Percentiles rank a stretch among this genome's conserved stretches.
Conservation (phyloP, 2,888 invertebrate genomes). For the Axea sp. region DNA sequence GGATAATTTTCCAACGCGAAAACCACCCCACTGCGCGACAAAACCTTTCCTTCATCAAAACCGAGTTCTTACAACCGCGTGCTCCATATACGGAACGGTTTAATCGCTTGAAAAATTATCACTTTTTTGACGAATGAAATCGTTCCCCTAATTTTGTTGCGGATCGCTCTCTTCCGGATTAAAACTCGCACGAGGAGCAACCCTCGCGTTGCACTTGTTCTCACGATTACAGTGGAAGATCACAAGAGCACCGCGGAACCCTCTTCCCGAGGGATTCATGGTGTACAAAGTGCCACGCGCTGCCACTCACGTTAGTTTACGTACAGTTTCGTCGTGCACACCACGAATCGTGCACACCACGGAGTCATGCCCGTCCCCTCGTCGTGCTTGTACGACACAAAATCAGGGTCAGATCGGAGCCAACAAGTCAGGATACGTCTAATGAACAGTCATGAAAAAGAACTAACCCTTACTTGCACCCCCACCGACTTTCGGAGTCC, state of each 20-base stretch:
- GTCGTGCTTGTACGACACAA: constrained; percentile 50
- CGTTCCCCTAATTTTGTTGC: constrained; percentile 18
- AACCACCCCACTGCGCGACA: too few species aligned
- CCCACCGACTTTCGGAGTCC: too few species aligned
- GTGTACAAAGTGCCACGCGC: constrained; percentile 61
- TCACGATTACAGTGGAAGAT: constrained; percentile 63
- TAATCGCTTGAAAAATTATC: background rate
- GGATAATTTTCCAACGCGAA: too few species aligned
- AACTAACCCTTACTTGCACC: constrained; percentile 15
- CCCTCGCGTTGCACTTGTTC: constrained; percentile 62
- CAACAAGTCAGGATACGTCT: constrained; percentile 43
- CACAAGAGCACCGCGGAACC: constrained; percentile 45
- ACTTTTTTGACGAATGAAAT: constrained; percentile 6
- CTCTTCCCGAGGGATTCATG: constrained; percentile 58
- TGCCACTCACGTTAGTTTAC: constrained; percentile 51
- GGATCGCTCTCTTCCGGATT: constrained; percentile 11
- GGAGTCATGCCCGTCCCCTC: constrained; percentile 45
- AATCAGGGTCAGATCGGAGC: constrained; percentile 50
- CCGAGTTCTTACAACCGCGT: too few species aligned
- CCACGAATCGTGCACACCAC: constrained; percentile 39
- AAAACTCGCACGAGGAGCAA: constrained; percentile 26
- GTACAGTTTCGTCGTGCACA: constrained; percentile 48
- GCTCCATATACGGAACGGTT: too few species aligned
- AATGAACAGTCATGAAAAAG: constrained; percentile 45
- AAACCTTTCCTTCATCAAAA: too few species aligned